phyloP scores from a whole-genome alignment of 2,888 invertebrate species.

The Acronicta leporina region DNA sequence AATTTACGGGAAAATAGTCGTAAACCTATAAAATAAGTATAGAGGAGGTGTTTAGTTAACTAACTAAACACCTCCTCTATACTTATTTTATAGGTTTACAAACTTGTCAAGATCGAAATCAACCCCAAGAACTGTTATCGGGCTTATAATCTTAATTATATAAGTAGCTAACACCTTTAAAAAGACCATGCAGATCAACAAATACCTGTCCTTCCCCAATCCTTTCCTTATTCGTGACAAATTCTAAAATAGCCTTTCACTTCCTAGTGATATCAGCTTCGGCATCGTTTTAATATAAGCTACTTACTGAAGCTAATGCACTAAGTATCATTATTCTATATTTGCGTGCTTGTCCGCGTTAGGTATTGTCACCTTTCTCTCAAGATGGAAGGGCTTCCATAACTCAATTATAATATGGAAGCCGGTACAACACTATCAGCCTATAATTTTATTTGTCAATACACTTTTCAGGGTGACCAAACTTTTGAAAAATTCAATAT shows the following conservation, averaged over 20 bases:
- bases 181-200: conserved; percentile 9
- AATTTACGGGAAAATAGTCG: no score
- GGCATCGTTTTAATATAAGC: conserved; percentile 42
- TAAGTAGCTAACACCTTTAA: conserved; percentile 7
- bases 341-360: conserved; percentile 21
- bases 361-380: conserved; percentile 49
- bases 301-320: conserved; percentile 38
- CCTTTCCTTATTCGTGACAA: conserved; percentile 50
- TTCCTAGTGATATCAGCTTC: conserved; percentile 55
- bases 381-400: background rate
- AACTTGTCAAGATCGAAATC: no score
- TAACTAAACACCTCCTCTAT: no score
- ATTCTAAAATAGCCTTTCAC: conserved; percentile 53
- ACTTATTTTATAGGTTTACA: no score
- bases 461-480: background rate
- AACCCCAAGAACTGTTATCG: no score
- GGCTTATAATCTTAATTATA: no score
- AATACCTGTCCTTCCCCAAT: conserved; percentile 5
- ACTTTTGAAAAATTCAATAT: background rate
- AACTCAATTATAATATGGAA: background rate
- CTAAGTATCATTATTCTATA: conserved; percentile 39
- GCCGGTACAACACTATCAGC: background rate
- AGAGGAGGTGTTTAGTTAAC: no score
- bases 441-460: background rate
- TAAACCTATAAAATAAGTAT: no score